Conservation (phyloP, 2,888 invertebrate genomes). For the Mythimna albipuncta region DNA sequence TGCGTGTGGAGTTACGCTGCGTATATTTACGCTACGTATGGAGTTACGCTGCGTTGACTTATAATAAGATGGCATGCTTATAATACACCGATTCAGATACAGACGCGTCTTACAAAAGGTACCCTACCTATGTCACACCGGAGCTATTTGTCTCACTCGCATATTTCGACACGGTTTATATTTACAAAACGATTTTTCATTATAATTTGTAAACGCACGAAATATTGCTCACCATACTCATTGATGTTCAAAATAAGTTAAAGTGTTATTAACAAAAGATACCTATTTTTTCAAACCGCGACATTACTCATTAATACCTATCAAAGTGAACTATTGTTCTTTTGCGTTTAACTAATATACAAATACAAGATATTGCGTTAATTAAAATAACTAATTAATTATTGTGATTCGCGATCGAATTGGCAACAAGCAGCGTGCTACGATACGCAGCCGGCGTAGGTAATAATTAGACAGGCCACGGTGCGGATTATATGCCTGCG, state of each 20-base stretch:
- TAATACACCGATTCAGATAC: conserved; percentile 42
- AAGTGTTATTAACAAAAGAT: conserved; percentile 11
- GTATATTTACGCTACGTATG: conserved; percentile 29
- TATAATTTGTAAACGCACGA: conserved; percentile 45
- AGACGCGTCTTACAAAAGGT: conserved; percentile 52
- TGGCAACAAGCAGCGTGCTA: conserved; percentile 20
- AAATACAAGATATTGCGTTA: conserved; percentile 19
- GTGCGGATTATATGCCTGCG: conserved; percentile 46
- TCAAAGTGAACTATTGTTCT: conserved; percentile 23
- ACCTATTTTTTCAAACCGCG: conserved; percentile 25
- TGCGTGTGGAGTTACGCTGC: conserved; percentile 34
- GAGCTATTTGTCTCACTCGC: conserved; percentile 53
- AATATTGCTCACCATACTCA: conserved; percentile 30
- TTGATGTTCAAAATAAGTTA: conserved; percentile 28
- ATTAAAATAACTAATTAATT: conserved; percentile 30
- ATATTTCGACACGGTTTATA: conserved; percentile 40
- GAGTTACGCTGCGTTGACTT: conserved; percentile 36
- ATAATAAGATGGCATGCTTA: conserved; percentile 41
- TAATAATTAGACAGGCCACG: conserved; percentile 39
- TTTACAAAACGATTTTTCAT: conserved; percentile 43
- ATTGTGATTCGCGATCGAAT: conserved; percentile 17
- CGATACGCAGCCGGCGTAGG: conserved; percentile 10
- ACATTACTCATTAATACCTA: conserved; percentile 23
- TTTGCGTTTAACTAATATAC: conserved; percentile 3
- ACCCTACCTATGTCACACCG: conserved; percentile 38